A percentile compares a stretch with the other conserved stretches of the same genome.
Evolutionary conservation across 2,113 vertebrate genomes (phyloP).

Genomic region (Phalacrocorax aristotelis): DNA sequence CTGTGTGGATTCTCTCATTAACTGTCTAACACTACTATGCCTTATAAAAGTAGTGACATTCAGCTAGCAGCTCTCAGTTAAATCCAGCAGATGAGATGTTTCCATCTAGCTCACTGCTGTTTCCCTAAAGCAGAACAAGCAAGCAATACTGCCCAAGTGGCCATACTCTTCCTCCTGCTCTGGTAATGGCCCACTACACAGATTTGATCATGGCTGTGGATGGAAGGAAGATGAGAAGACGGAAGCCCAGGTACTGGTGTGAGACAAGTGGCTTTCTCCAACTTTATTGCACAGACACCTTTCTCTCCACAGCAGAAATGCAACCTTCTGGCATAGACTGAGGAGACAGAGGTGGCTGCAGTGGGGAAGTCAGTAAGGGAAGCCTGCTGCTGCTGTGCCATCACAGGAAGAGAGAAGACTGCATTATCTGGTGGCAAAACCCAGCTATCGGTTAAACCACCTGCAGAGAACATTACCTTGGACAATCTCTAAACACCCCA

Average conservation of each 20-base stretch:
- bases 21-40: too few relatives aligned
- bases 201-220: background rate
- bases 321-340: background rate
- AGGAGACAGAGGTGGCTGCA: background rate
- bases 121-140: background rate
- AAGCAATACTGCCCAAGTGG: background rate
- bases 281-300: background rate
- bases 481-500: background rate
- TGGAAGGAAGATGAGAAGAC: background rate
- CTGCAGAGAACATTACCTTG: background rate
- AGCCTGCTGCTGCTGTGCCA: background rate
- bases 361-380: background rate
- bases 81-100: background rate
- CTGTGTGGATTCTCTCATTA: background rate
- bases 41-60: background rate
- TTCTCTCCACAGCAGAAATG: background rate
- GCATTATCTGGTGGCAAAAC: background rate
- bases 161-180: background rate
- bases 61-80: background rate
- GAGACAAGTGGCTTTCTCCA: background rate
- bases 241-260: background rate
- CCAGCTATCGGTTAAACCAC: background rate
- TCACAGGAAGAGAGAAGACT: background rate
- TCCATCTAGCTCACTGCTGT: background rate
- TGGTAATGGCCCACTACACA: background rate